Conservation (phyloP, 2,113 vertebrate species). For the Prinia subflava region DNA sequence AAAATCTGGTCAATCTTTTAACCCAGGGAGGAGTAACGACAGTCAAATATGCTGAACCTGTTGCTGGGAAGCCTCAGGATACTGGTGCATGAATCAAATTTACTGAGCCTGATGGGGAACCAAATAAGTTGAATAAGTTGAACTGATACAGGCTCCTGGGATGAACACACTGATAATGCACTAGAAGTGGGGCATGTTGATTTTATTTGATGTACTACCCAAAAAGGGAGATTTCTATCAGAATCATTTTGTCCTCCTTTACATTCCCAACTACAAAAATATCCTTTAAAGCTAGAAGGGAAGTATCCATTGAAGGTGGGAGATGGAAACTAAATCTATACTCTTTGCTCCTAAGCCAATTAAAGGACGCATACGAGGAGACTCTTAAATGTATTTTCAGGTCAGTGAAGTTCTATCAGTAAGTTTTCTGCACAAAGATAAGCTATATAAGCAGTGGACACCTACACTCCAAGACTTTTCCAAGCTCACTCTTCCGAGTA, state of each 20-base stretch:
- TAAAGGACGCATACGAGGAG: not conserved
- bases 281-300: not conserved
- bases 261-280: not conserved
- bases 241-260: not conserved
- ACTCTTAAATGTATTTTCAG: not conserved
- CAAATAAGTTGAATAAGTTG: not conserved
- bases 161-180: not conserved
- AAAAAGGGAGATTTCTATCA: not conserved
- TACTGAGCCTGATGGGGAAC: not conserved
- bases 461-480: not conserved
- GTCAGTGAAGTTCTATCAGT: not conserved
- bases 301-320: not conserved
- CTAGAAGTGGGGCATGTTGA: not conserved
- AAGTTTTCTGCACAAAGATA: not conserved
- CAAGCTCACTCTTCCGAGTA: not conserved
- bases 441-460: not conserved
- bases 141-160: not conserved
- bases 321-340: not conserved
- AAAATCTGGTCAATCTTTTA: not conserved
- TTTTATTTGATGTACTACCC: not conserved
- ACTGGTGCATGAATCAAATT: not conserved
- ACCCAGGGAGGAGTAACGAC: not conserved
- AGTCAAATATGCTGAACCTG: not conserved
- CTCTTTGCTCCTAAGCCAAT: not conserved
- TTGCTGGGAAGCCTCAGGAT: not conserved